phyloP scores from a whole-genome alignment of 2,113 vertebrate genomes.

The Tychaedon coryphoeus region DNA sequence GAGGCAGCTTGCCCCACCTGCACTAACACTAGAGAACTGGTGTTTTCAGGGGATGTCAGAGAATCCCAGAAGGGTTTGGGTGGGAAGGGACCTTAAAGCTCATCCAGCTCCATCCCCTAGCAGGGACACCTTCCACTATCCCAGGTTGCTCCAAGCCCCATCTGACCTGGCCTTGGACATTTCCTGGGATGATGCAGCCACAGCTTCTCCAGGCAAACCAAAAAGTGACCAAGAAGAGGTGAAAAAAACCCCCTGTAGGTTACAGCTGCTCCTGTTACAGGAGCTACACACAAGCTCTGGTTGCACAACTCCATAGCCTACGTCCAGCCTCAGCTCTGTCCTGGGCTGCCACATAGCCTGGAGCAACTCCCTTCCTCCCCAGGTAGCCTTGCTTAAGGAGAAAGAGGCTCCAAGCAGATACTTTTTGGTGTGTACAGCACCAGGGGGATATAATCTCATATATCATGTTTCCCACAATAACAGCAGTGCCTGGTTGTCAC shows the following conservation, averaged over 20 bases:
- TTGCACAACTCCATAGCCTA: not conserved
- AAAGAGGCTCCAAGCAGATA: not conserved
- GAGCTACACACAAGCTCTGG: not conserved
- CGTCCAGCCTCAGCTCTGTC: not conserved
- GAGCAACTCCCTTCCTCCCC: not conserved
- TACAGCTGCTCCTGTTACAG: fast-evolving
- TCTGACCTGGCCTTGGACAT: not conserved
- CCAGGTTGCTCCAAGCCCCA: fast-evolving
- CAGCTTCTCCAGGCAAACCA: not conserved
- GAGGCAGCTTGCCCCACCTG: not conserved
- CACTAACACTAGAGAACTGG: fast-evolving
- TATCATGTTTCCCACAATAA: not conserved
- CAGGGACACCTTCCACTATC: not conserved
- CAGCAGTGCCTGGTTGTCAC: not conserved
- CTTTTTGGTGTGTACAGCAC: not conserved
- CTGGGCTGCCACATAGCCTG: not conserved
- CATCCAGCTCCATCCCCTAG: fast-evolving
- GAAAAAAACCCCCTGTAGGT: not conserved
- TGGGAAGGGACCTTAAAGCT: not conserved
- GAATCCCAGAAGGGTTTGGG: not conserved
- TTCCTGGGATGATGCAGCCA: not conserved
- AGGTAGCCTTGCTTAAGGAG: fast-evolving
- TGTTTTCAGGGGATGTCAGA: not conserved
- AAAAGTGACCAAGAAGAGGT: not conserved
- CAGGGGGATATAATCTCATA: not conserved